These are phyloP conservation scores for Lycorma delicatula DNA, from an alignment of 1,140 invertebrate species.

Conservation along the genomic window DNA sequence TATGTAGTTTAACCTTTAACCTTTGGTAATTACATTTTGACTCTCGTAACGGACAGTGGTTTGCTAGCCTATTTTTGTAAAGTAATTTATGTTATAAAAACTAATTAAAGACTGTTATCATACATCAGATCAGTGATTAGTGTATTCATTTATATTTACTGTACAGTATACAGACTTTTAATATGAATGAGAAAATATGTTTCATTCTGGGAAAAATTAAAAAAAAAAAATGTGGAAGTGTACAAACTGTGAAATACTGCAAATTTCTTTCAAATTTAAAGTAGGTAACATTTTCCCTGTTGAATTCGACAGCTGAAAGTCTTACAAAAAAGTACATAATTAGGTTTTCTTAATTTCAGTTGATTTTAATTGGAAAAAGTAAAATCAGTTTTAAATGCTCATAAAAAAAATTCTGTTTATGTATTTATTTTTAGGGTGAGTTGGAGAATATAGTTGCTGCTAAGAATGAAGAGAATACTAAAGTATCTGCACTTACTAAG, in stretches of 20 bases:
- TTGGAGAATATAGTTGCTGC: constrained; percentile 36
- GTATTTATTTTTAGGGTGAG: constrained; percentile 6
- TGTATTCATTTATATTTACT: no score
- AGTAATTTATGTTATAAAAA: not conserved
- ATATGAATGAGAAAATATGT: no score
- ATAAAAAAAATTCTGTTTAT: not conserved
- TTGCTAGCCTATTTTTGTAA: not conserved
- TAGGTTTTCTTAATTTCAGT: not conserved
- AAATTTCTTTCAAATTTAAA: no score
- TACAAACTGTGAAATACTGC: no score
- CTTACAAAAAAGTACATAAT: not conserved
- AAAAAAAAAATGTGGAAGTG: no score
- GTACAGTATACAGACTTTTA: no score
- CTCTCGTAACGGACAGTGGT: not conserved
- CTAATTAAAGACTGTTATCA: no score
- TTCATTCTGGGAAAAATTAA: no score
- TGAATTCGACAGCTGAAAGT: not conserved
- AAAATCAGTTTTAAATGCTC: not conserved
- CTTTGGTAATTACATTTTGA: not conserved
- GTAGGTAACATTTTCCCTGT: not conserved
- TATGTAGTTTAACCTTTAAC: not conserved
- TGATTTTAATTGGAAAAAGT: not conserved
- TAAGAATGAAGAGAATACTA: constrained; percentile 43
- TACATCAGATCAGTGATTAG: no score
- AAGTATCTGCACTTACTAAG: constrained; percentile 33